Evolutionary conservation across 2,888 invertebrate species (phyloP), one percentile per base, ranked within the genome.

Genomic region (Argynnis bischoffii): DNA sequence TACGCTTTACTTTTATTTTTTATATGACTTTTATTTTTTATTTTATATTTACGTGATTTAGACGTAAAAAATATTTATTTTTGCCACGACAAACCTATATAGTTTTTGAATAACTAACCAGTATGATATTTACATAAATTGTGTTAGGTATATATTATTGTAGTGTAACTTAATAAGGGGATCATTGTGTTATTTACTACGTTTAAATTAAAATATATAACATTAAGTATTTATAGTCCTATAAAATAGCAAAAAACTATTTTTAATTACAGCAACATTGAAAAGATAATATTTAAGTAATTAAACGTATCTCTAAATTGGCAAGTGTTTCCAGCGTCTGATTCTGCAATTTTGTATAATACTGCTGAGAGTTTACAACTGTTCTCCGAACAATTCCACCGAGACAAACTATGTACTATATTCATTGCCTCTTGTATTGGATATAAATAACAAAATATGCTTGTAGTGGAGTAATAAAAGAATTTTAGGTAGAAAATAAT

Each of bases 341-440:
- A 63, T 47, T 63, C 16, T 21, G 60, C 54, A 60, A 60, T 66
- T 61, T 66, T 55, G 57, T 59, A 60, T 66, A 55, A 66, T 50
- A 60, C 55, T 50, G 66, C 48, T 65, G 64, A 55, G 55, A 66
- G 60, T 61, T 61, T 60, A 60, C 66, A 61, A 61, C 66, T 61
- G 60, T 55, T 55, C 66, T 35, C 57, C 15, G 18, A 50, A 66
- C 63, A 66, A 64, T 55, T 51, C 70, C 56, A 18, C 15, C 4
- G 69, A 63, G 69, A 64, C 46, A 6, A 26, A 56, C 55, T 21
- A 54, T 61, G 60, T 69, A 70, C 54, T 57, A 53, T 70, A 67
- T 70, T 67, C 67, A 70, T 67, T 67, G 67, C 47, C 15, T 61
- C 26, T 48, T 14, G 57, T 59, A 69, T 66, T 69, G 57, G 66